A percentile compares a stretch with the other conserved stretches of the same genome.
Evolutionary conservation across 2,797 vertebrate genomes (phyloP).

Genomic region (Pipistrellus kuhlii): DNA sequence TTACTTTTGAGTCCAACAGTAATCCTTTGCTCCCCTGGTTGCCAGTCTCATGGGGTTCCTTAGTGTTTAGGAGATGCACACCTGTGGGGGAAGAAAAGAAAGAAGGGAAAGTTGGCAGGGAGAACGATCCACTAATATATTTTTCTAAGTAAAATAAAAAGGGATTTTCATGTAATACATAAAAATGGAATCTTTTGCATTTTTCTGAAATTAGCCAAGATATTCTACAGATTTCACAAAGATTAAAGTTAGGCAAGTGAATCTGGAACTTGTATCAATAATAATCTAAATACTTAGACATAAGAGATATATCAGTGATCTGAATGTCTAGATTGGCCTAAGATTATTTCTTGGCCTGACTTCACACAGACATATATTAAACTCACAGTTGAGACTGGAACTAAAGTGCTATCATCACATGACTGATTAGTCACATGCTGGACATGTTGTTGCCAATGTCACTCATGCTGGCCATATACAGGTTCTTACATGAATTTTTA

Average conservation of each 20-base stretch:
- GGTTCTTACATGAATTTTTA: neutral
- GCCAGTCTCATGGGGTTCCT: too few species aligned
- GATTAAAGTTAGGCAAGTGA: neutral
- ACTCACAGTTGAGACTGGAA: neutral
- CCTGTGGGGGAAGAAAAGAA: too few species aligned
- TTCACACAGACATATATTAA: neutral
- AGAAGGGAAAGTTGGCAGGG: too few species aligned
- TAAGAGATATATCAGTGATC: neutral
- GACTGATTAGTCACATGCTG: neutral
- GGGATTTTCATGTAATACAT: neutral
- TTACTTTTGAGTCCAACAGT: too few species aligned
- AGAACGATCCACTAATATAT: neutral
- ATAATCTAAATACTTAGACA: neutral
- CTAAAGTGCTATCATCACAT: neutral
- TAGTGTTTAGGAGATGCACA: too few species aligned
- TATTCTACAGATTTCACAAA: neutral
- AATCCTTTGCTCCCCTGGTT: too few species aligned
- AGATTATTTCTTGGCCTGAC: neutral
- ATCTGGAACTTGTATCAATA: constrained; percentile 35
- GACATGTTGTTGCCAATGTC: neutral
- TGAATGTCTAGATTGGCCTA: neutral
- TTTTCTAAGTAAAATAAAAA: constrained; percentile 35
- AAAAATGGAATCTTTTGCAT: neutral
- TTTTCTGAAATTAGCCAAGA: constrained; percentile 32
- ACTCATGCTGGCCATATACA: neutral